Evolutionary conservation across 2,888 invertebrate genomes (phyloP).

Genomic region (Dusona sp.): DNA sequence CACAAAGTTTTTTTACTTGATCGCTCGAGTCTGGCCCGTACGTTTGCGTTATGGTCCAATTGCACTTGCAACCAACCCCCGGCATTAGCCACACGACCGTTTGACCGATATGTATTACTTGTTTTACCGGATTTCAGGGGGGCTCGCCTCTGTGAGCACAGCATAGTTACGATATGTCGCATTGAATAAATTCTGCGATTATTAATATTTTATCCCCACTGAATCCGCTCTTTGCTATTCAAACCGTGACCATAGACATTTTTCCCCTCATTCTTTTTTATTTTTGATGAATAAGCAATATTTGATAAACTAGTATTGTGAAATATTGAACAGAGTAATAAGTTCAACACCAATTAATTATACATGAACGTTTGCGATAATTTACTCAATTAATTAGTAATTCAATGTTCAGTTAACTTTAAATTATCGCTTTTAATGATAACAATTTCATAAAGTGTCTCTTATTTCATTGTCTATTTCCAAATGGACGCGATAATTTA

Average conservation of each 20-base stretch:
- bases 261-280: background rate
- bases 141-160: slow-evolving; percentile 47
- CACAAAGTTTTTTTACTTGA: slow-evolving; percentile 50
- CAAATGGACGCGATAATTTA: background rate
- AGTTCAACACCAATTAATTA: background rate
- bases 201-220: slow-evolving; percentile 33
- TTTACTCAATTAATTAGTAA: background rate
- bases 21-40: slow-evolving; percentile 10
- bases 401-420: background rate
- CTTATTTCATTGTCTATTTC: background rate
- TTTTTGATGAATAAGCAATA: background rate
- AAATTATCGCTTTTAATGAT: background rate
- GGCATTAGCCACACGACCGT: slow-evolving; percentile 33
- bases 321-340: background rate
- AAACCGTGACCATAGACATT: slow-evolving; percentile 11
- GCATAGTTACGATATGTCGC: slow-evolving; percentile 30
- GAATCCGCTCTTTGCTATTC: slow-evolving; percentile 34
- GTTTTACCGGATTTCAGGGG: slow-evolving; percentile 54
- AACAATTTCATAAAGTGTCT: background rate
- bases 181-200: slow-evolving; percentile 15
- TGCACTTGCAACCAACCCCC: slow-evolving; percentile 42
- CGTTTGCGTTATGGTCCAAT: slow-evolving; percentile 50
- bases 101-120: slow-evolving; percentile 43
- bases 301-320: background rate
- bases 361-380: background rate